Conservation (phyloP, 1,140 invertebrate genomes). For the Tribolium madens region DNA sequence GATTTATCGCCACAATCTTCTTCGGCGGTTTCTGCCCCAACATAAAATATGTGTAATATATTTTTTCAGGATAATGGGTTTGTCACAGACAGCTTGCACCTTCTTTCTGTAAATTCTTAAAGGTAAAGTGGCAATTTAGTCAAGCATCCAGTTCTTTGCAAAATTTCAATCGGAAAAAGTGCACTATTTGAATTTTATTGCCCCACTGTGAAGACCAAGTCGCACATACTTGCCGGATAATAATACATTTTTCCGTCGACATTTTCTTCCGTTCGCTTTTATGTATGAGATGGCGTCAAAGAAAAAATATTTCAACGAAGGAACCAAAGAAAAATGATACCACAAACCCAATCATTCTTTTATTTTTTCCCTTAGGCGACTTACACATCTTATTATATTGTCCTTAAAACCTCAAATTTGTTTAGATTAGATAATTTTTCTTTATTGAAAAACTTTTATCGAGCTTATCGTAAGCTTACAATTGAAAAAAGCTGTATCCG, state of each 20-base stretch:
- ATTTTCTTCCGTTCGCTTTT: constrained; percentile 35
- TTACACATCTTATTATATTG: no score
- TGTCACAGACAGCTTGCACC: constrained; percentile 3
- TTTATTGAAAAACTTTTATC: constrained; percentile 33
- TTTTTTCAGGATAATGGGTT: constrained; percentile 14
- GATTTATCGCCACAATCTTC: constrained; percentile 23
- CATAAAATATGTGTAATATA: not conserved
- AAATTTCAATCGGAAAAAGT: constrained; percentile 39
- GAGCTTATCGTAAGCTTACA: constrained; percentile 13
- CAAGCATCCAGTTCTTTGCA: constrained; percentile 16
- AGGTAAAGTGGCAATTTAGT: constrained; percentile 26
- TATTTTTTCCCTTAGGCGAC: constrained; percentile 8
- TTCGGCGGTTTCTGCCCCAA: not conserved
- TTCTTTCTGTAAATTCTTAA: constrained; percentile 23
- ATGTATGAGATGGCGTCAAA: constrained; percentile 27
- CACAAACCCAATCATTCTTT: constrained; percentile 21
- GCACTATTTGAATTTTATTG: constrained; percentile 39
- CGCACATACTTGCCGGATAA: constrained; percentile 30
- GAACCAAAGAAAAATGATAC: constrained; percentile 30
- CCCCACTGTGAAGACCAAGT: constrained; percentile 24
- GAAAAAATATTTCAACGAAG: constrained; percentile 20
- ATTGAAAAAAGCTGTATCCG: constrained; percentile 30
- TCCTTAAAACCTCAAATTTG: constrained; percentile 26
- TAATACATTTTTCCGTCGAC: constrained; percentile 33
- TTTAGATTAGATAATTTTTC: constrained; percentile 18